Percentiles rank a stretch among this genome's conserved stretches.
Evolutionary conservation across 1,140 invertebrate species (phyloP).

Genomic region (Drosophila nikananu): DNA sequence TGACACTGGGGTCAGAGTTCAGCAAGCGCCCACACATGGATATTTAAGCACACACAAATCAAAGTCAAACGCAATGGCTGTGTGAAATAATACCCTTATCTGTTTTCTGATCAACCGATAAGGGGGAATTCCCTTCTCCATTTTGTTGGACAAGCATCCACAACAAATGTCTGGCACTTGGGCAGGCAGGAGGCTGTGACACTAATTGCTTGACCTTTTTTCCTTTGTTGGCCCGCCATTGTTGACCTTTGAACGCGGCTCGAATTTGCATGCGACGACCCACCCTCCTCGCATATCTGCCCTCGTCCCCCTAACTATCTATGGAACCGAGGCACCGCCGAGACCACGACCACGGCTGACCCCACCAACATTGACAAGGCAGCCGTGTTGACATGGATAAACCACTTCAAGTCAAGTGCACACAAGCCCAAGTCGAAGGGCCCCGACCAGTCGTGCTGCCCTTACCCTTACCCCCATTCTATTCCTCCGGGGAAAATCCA

Average conservation of each 20-base stretch:
- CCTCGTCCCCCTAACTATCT: neutral
- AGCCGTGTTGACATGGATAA: slow-evolving; percentile 77
- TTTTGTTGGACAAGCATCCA: slow-evolving; percentile 46
- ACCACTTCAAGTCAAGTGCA: slow-evolving; percentile 72
- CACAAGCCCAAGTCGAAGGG: slow-evolving; percentile 41
- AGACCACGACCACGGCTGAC: slow-evolving; percentile 27
- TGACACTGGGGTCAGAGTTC: slow-evolving; percentile 49
- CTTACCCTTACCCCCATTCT: slow-evolving; percentile 1
- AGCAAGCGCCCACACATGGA: slow-evolving; percentile 28
- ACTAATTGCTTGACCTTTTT: slow-evolving; percentile 80
- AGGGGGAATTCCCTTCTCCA: slow-evolving; percentile 9
- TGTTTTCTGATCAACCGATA: slow-evolving; percentile 54
- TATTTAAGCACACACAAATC: slow-evolving; percentile 50
- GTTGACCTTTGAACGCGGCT: slow-evolving; percentile 70
- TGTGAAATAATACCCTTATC: slow-evolving; percentile 49
- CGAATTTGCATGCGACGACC: slow-evolving; percentile 61
- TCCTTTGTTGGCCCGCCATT: slow-evolving; percentile 33
- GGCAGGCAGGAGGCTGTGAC: slow-evolving; percentile 50
- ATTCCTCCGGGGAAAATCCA: slow-evolving; percentile 35
- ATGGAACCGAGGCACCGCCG: slow-evolving; percentile 9
- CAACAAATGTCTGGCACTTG: slow-evolving; percentile 44
- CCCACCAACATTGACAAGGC: slow-evolving; percentile 44
- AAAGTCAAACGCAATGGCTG: slow-evolving; percentile 41
- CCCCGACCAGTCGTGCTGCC: slow-evolving; percentile 7
- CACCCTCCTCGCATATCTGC: slow-evolving; percentile 1